phyloP scores from a whole-genome alignment of 2,797 vertebrate genomes.

The Gallinago stenura region DNA sequence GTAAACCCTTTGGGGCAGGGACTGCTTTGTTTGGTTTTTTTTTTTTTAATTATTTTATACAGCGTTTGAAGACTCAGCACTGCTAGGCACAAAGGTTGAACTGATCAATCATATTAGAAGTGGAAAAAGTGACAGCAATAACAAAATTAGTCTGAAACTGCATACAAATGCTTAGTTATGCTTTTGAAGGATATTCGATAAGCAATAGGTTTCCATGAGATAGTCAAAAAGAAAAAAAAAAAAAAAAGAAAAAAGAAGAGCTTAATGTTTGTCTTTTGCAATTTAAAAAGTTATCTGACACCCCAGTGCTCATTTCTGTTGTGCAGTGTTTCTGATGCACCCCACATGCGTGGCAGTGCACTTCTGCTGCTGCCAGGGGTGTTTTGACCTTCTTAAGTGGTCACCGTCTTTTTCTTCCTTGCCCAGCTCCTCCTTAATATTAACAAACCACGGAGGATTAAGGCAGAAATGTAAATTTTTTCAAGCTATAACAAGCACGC shows the following conservation, averaged over 20 bases:
- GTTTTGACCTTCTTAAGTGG: neutral
- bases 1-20: neutral
- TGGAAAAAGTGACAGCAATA: neutral
- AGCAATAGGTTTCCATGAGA: neutral
- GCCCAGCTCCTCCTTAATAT: neutral
- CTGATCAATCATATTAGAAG: neutral
- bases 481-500: neutral
- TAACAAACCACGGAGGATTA: neutral
- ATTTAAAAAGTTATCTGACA: neutral
- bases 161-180: neutral
- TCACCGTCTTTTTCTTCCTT: neutral
- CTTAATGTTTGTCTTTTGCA: neutral
- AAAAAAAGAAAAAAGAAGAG: neutral
- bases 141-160: neutral
- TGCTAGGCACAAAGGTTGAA: neutral
- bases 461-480: neutral
- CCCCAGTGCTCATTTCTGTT: neutral
- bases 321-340: neutral
- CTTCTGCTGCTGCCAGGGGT: neutral
- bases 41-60: neutral
- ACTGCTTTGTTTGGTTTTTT: fast-evolving
- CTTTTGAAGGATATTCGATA: neutral
- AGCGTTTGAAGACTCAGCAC: neutral
- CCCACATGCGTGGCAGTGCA: neutral
- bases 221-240: neutral